phyloP scores from a whole-genome alignment of 2,888 invertebrate species.

The Biston betularia region DNA sequence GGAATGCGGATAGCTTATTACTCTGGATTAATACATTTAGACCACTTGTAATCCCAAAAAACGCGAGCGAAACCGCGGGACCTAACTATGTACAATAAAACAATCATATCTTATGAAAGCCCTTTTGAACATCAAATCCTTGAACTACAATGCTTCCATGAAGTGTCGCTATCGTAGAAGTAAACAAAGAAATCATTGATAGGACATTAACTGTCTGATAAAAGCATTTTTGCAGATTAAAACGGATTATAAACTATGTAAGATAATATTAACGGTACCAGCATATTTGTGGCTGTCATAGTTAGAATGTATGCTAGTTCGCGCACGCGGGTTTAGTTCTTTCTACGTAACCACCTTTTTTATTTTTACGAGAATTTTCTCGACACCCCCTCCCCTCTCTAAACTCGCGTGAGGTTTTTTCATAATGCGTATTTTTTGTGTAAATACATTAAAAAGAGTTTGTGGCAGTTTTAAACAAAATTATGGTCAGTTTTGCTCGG shows the following conservation, averaged over 20 bases:
- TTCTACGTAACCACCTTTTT: neutral
- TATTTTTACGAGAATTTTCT: neutral
- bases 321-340: neutral
- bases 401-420: too few species aligned
- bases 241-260: constrained; percentile 60
- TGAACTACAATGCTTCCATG: constrained; percentile 38
- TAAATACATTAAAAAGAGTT: too few species aligned
- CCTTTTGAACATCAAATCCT: constrained; percentile 26
- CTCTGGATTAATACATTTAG: too few species aligned
- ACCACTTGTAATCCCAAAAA: too few species aligned
- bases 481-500: too few species aligned
- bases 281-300: constrained; percentile 39
- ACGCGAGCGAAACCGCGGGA: too few species aligned
- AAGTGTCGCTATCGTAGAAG: constrained; percentile 38
- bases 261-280: constrained; percentile 44
- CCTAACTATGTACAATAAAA: constrained; percentile 3
- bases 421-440: too few species aligned
- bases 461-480: too few species aligned
- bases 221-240: constrained; percentile 62
- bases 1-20: too few species aligned
- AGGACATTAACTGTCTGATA: constrained; percentile 67
- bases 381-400: too few species aligned
- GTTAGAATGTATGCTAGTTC: neutral
- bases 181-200: constrained; percentile 65
- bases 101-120: neutral